Evolutionary conservation across 1,140 invertebrate species (phyloP).

Genomic region (Myzus persicae): DNA sequence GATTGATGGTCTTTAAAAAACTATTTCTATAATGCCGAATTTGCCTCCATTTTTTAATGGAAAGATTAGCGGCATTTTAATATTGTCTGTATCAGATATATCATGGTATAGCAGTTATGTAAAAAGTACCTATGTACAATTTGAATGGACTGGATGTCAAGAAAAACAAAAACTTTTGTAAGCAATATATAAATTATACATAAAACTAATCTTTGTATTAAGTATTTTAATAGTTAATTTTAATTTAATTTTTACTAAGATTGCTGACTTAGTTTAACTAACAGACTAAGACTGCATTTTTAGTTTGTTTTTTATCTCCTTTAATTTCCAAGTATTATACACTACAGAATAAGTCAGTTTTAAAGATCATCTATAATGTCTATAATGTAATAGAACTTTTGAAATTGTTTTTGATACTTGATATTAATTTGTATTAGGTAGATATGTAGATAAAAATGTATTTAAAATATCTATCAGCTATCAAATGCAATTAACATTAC

Average conservation of each 20-base stretch:
- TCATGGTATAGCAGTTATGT: conserved; percentile 18
- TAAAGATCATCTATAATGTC: too few relatives aligned
- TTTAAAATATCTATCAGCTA: neutral
- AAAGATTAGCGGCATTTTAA: conserved; percentile 38
- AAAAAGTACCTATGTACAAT: conserved; percentile 6
- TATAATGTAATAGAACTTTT: too few relatives aligned
- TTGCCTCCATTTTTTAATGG: conserved; percentile 44
- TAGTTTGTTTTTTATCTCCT: too few relatives aligned
- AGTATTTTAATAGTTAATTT: neutral
- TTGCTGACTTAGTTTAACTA: too few relatives aligned
- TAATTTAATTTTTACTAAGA: neutral
- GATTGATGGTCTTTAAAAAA: neutral
- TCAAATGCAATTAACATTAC: neutral
- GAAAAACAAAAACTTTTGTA: conserved; percentile 40
- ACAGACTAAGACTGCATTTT: too few relatives aligned
- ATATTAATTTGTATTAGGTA: too few relatives aligned
- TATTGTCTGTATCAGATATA: conserved; percentile 18
- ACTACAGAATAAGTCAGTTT: too few relatives aligned
- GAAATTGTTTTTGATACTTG: too few relatives aligned
- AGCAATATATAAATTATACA: neutral
- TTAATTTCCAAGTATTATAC: too few relatives aligned
- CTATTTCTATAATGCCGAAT: conserved; percentile 29
- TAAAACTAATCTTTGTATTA: neutral
- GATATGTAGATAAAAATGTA: too few relatives aligned
- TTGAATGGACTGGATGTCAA: conserved; percentile 29